Evolutionary conservation across 2,888 invertebrate species (phyloP), one percentile per base, ranked within the genome.

Genomic region (Tachina lurida): DNA sequence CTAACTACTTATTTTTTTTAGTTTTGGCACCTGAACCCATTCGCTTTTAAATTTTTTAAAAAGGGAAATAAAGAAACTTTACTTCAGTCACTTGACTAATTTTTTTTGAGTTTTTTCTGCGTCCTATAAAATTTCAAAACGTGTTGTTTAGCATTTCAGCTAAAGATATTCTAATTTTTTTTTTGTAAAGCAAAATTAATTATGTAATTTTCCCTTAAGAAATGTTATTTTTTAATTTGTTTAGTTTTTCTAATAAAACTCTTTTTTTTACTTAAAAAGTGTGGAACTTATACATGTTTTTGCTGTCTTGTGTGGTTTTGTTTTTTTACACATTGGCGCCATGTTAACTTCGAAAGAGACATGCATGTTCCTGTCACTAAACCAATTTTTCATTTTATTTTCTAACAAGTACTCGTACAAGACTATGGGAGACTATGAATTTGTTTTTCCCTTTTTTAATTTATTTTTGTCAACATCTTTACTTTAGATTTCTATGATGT

Each of bases 331-430:
- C 67, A 73, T 67, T 62, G 83, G 83, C 83, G 83, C 83, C 83
- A 84, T 84, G 83, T 84, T 78, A 78, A 84, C 83, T 84, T 84
- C 77, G 41, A 41, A 77, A 65, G 47, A 65, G 83, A 84, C 83
- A 84, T 84, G 83, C 31, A 78, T 84, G 77, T 84, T 67, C 19
- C 71, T 84, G 83, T 84, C 83, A 84, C 63, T 13, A 63, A 75
- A 75, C 63, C 63, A 75, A 79, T 79, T 79, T 75, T 84, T 84
- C 79, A 84, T 70, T 71, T 71, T 22, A 71, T 41, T 71, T 76
- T 63, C 19, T 62, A 41, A 63, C 63, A 45, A 62, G 54, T 54
- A 54, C 22, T 22, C 22, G 22, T 22, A 31, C 7, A 31, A 31
- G 31, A 31, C 31, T 31, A 31, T 31, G 4, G 7, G 31, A 62